Evolutionary conservation across 2,888 invertebrate genomes (phyloP).

Genomic region (Stenodera caucasica): DNA sequence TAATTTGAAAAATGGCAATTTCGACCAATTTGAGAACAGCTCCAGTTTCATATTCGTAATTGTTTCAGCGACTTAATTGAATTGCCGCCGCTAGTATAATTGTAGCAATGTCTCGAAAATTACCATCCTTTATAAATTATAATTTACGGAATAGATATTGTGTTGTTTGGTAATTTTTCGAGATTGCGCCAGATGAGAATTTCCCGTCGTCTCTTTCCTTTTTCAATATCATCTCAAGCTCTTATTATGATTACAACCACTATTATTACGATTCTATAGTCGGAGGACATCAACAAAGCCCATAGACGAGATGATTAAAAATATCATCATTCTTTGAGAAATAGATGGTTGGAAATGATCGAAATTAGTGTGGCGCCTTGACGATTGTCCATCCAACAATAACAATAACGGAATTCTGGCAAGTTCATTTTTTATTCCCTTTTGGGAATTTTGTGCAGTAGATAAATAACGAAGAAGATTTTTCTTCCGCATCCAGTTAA

Average conservation of each 20-base stretch:
- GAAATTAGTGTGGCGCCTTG: neutral
- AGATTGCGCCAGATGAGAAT: constrained; percentile 18
- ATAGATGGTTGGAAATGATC: neutral
- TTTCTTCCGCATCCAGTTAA: too few species aligned
- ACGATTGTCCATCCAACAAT: constrained; percentile 27
- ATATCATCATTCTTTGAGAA: constrained; percentile 3
- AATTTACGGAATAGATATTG: too few species aligned
- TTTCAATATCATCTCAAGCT: constrained; percentile 12
- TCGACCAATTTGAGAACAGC: too few species aligned
- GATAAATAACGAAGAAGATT: constrained; percentile 35
- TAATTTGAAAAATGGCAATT: too few species aligned
- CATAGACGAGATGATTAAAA: constrained; percentile 14
- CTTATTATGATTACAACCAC: constrained; percentile 10
- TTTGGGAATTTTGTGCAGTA: constrained; percentile 34
- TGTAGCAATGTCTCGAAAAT: constrained; percentile 19
- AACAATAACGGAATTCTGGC: constrained; percentile 30
- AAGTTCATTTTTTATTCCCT: constrained; percentile 38
- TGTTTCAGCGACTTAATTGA: constrained; percentile 18
- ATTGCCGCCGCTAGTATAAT: constrained; percentile 17
- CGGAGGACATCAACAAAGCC: neutral
- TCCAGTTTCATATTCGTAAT: constrained; percentile 19
- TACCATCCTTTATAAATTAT: constrained; percentile 23
- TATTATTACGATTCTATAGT: constrained; percentile 13
- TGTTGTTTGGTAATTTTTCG: too few species aligned
- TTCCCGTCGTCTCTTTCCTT: constrained; percentile 12